Conservation (phyloP, 1,140 invertebrate genomes). For the Ylistrum balloti region DNA sequence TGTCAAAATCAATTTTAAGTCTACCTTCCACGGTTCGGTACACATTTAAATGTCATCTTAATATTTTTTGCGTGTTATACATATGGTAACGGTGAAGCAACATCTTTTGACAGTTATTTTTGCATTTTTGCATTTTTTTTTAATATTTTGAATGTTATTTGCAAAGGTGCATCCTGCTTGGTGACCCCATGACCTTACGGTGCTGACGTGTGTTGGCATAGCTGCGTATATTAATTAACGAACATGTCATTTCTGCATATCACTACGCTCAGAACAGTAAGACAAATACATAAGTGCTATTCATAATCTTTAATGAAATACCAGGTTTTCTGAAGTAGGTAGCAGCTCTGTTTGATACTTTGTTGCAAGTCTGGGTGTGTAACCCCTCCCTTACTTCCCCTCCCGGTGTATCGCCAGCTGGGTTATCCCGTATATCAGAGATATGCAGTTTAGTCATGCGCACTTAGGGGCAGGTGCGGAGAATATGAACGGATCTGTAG, state of each 20-base stretch:
- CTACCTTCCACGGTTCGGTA: not conserved
- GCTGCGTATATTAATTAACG: not conserved
- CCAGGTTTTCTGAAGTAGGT: not conserved
- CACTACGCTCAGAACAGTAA: not conserved
- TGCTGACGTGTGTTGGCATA: not conserved
- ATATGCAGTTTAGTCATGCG: conserved; percentile 17
- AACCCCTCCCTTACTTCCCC: not conserved
- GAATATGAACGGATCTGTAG: conserved; percentile 26
- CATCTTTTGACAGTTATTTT: not conserved
- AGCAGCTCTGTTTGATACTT: not conserved
- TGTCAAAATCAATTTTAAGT: not conserved
- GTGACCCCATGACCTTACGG: not conserved
- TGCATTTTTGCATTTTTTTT: not conserved
- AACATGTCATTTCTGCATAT: not conserved
- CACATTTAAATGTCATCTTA: not conserved
- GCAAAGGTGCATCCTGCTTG: not conserved
- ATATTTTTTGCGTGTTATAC: not conserved
- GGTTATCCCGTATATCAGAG: not conserved
- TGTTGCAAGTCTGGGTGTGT: not conserved
- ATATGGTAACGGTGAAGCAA: not conserved
- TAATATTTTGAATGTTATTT: not conserved
- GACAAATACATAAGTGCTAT: not conserved
- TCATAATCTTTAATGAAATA: not conserved
- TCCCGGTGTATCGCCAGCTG: not conserved
- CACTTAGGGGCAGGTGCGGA: conserved; percentile 12